Conservation (phyloP, 2,113 vertebrate species). For the Anser brachyrhynchus region DNA sequence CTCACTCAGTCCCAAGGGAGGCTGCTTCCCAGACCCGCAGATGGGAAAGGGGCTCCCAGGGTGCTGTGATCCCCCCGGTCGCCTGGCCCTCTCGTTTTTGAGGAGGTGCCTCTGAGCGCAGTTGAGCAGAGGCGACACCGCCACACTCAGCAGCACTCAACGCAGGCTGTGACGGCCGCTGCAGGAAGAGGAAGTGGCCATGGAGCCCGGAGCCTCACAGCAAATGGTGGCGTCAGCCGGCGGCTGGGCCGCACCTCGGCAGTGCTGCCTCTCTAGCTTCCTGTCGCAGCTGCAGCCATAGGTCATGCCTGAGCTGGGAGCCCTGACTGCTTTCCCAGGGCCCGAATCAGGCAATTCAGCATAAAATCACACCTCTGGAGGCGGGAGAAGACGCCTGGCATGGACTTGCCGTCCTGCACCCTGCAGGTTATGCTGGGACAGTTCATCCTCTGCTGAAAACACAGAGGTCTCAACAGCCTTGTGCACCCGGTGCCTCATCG, state of each 20-base stretch:
- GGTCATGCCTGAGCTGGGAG: accelerated
- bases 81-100: background rate
- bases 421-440: background rate
- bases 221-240: accelerated
- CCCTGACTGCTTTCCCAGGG: background rate
- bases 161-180: background rate
- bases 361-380: background rate
- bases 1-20: background rate
- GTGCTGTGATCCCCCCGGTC: accelerated
- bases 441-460: background rate
- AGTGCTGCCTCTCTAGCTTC: background rate
- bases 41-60: background rate
- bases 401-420: background rate
- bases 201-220: background rate
- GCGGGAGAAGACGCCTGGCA: background rate
- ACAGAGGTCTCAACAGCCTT: background rate
- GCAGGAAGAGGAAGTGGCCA: background rate
- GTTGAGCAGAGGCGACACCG: accelerated
- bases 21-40: background rate
- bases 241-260: background rate
- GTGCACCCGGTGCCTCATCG: background rate
- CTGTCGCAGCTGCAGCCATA: accelerated
- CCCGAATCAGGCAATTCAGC: background rate
- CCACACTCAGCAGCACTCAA: accelerated
- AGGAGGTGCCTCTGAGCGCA: accelerated